Evolutionary conservation across 2,888 invertebrate species (phyloP).

Genomic region (Eupithecia subfuscata): DNA sequence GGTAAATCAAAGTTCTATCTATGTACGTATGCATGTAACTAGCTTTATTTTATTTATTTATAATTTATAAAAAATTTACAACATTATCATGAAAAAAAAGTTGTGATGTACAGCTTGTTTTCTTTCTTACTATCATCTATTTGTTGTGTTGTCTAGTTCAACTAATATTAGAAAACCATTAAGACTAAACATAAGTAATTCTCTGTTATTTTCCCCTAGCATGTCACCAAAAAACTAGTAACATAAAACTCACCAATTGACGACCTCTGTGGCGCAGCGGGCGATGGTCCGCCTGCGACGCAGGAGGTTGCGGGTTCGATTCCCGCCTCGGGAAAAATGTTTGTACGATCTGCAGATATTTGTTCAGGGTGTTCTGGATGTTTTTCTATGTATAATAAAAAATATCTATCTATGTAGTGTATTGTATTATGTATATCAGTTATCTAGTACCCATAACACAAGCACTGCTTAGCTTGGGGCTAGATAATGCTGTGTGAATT

Average conservation of each 20-base stretch:
- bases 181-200: not conserved
- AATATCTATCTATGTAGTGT: too few species aligned
- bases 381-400: too few species aligned
- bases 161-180: not conserved
- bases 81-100: not conserved
- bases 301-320: too few species aligned
- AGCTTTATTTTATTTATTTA: constrained; percentile 1
- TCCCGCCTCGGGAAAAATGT: too few species aligned
- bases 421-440: too few species aligned
- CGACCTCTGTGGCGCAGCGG: too few species aligned
- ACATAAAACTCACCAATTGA: not conserved
- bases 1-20: constrained; percentile 57
- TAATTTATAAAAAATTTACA: not conserved
- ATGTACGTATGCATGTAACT: constrained; percentile 45
- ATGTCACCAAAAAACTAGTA: not conserved
- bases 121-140: not conserved
- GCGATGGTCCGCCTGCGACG: too few species aligned
- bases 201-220: not conserved
- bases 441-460: too few species aligned
- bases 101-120: not conserved
- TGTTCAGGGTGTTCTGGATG: too few species aligned
- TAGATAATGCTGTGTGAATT: too few species aligned
- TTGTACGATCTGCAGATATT: too few species aligned
- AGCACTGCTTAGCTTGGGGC: too few species aligned
- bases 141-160: not conserved